Evolutionary conservation across 2,797 vertebrate species (phyloP).

Genomic region (Sebastes minor): DNA sequence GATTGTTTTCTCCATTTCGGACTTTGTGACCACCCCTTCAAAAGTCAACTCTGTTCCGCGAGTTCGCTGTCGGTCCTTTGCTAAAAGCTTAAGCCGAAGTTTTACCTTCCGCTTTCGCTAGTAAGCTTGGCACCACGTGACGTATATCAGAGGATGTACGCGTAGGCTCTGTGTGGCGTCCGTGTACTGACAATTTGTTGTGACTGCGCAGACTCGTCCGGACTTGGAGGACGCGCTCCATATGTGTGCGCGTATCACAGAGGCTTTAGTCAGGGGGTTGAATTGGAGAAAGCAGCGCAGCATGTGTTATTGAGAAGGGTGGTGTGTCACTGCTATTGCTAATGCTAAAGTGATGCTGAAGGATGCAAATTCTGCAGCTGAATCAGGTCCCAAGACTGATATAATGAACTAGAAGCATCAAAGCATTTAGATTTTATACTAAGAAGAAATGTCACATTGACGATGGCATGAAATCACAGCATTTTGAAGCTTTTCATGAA

Average conservation of each 20-base stretch:
- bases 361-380: background rate
- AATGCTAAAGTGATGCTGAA: background rate
- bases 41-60: too few species aligned
- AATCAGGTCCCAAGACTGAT: background rate
- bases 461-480: background rate
- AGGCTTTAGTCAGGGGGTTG: background rate
- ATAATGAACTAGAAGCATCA: background rate
- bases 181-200: too few species aligned
- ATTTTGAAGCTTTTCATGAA: background rate
- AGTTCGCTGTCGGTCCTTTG: too few species aligned
- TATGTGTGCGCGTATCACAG: accelerated
- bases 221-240: too few species aligned
- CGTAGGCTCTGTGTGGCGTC: background rate
- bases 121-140: too few species aligned
- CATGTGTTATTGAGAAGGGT: background rate
- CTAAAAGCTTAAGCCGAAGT: too few species aligned
- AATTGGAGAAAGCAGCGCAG: background rate
- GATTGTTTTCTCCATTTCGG: background rate
- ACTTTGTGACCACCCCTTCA: background rate
- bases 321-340: background rate
- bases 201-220: too few species aligned
- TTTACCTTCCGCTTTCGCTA: too few species aligned
- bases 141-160: too few species aligned
- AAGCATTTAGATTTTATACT: background rate
- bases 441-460: background rate